These are phyloP conservation scores for Albula glossodonta DNA, from an alignment of 2,113 vertebrate genomes.

Conservation along the genomic window DNA sequence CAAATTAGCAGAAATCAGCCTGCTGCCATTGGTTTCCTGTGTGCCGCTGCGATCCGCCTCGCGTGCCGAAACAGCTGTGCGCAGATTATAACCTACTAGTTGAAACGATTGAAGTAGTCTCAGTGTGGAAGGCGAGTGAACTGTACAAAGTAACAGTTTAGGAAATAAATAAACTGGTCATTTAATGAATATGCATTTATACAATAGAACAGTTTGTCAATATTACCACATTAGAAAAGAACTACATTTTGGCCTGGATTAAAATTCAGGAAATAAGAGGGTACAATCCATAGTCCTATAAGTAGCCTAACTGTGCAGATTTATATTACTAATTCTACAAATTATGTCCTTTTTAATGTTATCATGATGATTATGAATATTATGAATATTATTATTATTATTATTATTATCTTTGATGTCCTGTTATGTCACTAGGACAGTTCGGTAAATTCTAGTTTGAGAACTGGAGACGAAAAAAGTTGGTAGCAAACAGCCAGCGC, in stretches of 20 bases:
- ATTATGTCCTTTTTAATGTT: no score
- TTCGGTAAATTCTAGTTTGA: background rate
- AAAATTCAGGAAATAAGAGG: no score
- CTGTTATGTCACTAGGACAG: background rate
- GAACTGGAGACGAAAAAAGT: constrained; percentile 45
- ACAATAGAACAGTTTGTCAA: no score
- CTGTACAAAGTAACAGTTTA: background rate
- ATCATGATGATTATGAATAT: background rate
- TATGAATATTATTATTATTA: background rate
- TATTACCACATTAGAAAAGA: no score
- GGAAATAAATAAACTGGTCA: background rate
- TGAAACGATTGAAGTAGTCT: background rate
- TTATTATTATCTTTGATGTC: background rate
- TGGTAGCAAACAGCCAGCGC: constrained; percentile 59
- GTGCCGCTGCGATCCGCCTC: constrained; percentile 70
- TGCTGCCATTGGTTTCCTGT: constrained; percentile 65
- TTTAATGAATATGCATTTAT: no score
- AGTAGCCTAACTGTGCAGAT: no score
- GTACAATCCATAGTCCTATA: no score
- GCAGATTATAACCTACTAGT: background rate
- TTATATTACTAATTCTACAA: no score
- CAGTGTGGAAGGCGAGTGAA: background rate
- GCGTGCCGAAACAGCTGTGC: constrained; percentile 74
- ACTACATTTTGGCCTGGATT: no score
- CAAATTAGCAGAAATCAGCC: constrained; percentile 62